phyloP scores from a whole-genome alignment of 2,888 invertebrate genomes.

The Crioceris asparagi region DNA sequence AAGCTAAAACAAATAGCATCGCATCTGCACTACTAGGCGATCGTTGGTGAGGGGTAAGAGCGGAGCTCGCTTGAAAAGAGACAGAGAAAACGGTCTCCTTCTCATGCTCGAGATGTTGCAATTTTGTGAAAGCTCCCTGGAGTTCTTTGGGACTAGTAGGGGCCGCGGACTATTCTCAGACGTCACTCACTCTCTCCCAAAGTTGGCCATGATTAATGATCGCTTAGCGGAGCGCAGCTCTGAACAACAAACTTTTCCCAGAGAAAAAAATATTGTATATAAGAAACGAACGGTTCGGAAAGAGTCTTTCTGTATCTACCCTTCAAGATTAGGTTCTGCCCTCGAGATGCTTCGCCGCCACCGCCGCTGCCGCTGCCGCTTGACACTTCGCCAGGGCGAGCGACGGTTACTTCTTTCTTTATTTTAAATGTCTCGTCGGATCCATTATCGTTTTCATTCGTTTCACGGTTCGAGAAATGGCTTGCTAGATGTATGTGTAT shows the following conservation, averaged over 20 bases:
- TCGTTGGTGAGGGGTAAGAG: too few species aligned
- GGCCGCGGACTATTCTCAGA: slow-evolving; percentile 36
- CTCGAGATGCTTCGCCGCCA: too few species aligned
- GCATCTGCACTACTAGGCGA: too few species aligned
- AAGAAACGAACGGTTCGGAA: slow-evolving; percentile 37
- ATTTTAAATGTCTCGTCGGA: slow-evolving; percentile 16
- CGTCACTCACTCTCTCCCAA: slow-evolving; percentile 43
- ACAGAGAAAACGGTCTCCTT: too few species aligned
- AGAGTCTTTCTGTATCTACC: slow-evolving; percentile 41
- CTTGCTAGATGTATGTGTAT: too few species aligned
- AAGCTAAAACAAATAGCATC: slow-evolving; percentile 32
- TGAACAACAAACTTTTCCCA: slow-evolving; percentile 55
- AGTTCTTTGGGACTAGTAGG: slow-evolving; percentile 31
- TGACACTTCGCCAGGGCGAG: slow-evolving; percentile 11
- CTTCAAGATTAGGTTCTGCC: slow-evolving; percentile 39
- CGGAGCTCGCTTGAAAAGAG: too few species aligned
- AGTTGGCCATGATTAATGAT: slow-evolving; percentile 48
- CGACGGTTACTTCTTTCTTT: too few species aligned
- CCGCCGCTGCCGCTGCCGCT: too few species aligned
- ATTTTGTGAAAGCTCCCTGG: slow-evolving; percentile 40
- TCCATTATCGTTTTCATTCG: slow-evolving; percentile 17
- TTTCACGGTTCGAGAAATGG: too few species aligned
- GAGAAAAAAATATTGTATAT: slow-evolving; percentile 43
- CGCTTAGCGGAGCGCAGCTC: slow-evolving; percentile 44
- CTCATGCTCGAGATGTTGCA: slow-evolving; percentile 36